phyloP scores from a whole-genome alignment of 2,113 vertebrate genomes.

The Sebastes fasciatus region DNA sequence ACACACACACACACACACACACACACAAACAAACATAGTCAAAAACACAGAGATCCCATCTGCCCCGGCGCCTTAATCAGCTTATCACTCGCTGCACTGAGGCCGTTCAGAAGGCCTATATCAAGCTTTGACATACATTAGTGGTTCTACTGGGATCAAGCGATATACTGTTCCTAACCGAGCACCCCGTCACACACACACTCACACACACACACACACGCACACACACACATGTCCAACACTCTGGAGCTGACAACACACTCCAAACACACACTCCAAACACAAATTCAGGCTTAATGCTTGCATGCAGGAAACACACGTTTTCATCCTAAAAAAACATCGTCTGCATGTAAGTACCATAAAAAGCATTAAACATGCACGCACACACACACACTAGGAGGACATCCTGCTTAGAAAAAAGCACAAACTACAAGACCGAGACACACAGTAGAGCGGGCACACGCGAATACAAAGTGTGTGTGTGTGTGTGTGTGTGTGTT shows the following conservation, averaged over 20 bases:
- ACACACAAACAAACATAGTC: slow-evolving; percentile 47
- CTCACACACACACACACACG: no score
- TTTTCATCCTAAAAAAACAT: slow-evolving; percentile 26
- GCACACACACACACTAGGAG: slow-evolving; percentile 5
- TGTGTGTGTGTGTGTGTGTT: not conserved
- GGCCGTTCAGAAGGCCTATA: slow-evolving; percentile 49
- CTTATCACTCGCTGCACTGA: slow-evolving; percentile 68
- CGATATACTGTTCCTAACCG: slow-evolving; percentile 1
- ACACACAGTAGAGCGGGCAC: slow-evolving; percentile 14
- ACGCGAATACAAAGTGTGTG: slow-evolving; percentile 21
- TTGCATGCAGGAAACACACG: not conserved
- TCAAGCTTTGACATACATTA: slow-evolving; percentile 72
- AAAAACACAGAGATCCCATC: slow-evolving; percentile 75
- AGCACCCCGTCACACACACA: not conserved
- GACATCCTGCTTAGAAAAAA: not conserved
- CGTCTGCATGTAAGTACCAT: slow-evolving; percentile 18
- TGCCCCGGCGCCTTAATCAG: slow-evolving; percentile 74
- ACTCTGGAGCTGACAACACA: not conserved
- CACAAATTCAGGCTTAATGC: slow-evolving; percentile 2
- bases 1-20: slow-evolving; percentile 38
- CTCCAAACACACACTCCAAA: not conserved
- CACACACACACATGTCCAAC: not conserved
- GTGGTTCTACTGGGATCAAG: slow-evolving; percentile 34
- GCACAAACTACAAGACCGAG: slow-evolving; percentile 19
- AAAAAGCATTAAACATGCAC: slow-evolving; percentile 31